These are phyloP conservation scores for Microplitis mediator DNA, from an alignment of 1,140 invertebrate species.

Conservation along the genomic window DNA sequence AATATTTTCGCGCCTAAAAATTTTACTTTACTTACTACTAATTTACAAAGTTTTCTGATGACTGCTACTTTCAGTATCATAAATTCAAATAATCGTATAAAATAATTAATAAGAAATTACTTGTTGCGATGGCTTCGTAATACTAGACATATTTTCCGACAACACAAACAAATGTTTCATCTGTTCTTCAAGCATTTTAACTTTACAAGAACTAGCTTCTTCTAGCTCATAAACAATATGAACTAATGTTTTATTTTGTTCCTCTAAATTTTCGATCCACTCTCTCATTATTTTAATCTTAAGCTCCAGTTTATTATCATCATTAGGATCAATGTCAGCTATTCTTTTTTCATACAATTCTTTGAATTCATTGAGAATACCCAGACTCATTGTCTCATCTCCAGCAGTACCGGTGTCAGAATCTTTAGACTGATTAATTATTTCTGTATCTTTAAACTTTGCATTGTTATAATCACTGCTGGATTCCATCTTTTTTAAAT, in stretches of 20 bases:
- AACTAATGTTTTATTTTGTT: constrained; percentile 67
- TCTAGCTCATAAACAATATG: constrained; percentile 65
- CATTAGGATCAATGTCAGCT: constrained; percentile 37
- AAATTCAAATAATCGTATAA: not conserved
- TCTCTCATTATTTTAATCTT: constrained; percentile 63
- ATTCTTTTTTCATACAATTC: constrained; percentile 46
- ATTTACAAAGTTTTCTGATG: not conserved
- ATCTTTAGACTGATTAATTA: constrained; percentile 20
- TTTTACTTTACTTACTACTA: no score
- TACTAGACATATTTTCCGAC: constrained; percentile 44
- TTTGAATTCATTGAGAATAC: constrained; percentile 46
- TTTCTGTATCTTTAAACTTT: not conserved
- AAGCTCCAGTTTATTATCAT: constrained; percentile 28
- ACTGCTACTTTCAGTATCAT: not conserved
- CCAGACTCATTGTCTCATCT: constrained; percentile 40
- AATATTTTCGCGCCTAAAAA: no score
- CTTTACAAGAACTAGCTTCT: constrained; percentile 60
- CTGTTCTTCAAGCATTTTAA: constrained; percentile 63
- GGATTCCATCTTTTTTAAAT: no score
- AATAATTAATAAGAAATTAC: constrained; percentile 33
- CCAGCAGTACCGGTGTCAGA: constrained; percentile 34
- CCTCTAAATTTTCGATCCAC: constrained; percentile 65
- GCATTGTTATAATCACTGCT: not conserved
- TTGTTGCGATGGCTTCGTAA: constrained; percentile 43
- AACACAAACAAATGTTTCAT: constrained; percentile 53